Conservation (phyloP, 2,797 vertebrate species). For the Otolemur crassicaudatus region DNA sequence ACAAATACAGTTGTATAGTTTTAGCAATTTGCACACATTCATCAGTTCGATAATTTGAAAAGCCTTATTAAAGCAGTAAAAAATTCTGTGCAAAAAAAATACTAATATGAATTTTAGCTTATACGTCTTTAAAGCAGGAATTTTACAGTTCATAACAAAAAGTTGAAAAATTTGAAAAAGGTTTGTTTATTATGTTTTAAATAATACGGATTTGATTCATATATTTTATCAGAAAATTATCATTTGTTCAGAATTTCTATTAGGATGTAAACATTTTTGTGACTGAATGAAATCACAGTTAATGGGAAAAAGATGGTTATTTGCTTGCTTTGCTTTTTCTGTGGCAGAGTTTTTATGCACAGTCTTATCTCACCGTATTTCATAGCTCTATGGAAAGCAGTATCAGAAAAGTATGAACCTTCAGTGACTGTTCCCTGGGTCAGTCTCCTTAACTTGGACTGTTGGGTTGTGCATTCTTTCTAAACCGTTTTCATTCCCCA, state of each 20-base stretch:
- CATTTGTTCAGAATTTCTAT: constrained; percentile 58
- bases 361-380: not conserved
- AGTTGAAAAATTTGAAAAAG: not conserved
- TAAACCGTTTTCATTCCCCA: not conserved
- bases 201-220: constrained; percentile 70
- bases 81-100: not conserved
- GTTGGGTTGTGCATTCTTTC: not conserved
- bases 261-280: not conserved
- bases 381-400: not conserved
- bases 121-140: not conserved
- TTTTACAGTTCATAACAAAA: not conserved
- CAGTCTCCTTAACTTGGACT: not conserved
- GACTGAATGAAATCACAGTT: constrained; percentile 63
- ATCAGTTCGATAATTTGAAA: not conserved
- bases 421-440: not conserved
- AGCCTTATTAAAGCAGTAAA: not conserved
- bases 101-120: not conserved
- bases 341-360: not conserved
- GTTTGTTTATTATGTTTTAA: constrained; percentile 24
- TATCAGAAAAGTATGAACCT: not conserved
- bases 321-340: not conserved
- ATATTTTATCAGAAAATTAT: constrained; percentile 63
- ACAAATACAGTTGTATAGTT: not conserved
- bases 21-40: not conserved
- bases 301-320: not conserved